Base-by-base conservation (phyloP, 2,888 invertebrate genomes). In the Selenia dentaria region DNA sequence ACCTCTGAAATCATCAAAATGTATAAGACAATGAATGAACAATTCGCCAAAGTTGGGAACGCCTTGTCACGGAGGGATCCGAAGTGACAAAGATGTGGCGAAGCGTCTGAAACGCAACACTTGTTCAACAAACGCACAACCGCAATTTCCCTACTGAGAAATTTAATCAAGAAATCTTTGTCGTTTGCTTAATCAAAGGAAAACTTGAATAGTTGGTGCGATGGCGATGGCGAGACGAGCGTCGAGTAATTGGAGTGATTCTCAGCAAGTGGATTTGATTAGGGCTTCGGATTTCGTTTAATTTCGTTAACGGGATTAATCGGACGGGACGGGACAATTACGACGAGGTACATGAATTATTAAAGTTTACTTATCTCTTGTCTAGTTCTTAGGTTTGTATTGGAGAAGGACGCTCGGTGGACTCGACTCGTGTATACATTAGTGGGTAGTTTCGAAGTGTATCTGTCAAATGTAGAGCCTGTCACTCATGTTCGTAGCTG, bases 131-230 rank as follows among this genome's bases (percentile, higher is more conserved):
- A 47, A 54, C 54, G 51, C 42, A 51, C 47, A 41, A 64, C 62
- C 66, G 56, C 68, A 62, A 57, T 57, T 44, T 68, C 65, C 60
- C 61, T 57, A 61, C 67, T 67, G 57, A 64, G 67, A 79, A 60
- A 65, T 80, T 82, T 82, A 82, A 83, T 82, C 80, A 80, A 75
- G 78, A 71, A 73, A 79, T 79, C 76, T 74, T 73, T 67, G 72
- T 70, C 67, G 67, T 66, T 57, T 70, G 73, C 70, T 78, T 74
- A 74, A 79, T 81, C 79, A 82, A 81, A 81, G 74, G 67, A 65
- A 70, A 74, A 79, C 74, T 79, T 73, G 70, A 75, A 75, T 74
- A 74, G 77, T 59, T 59, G 44, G 48, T 44, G 56, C 54, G 52
- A 56, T 22, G 22, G 22, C 8, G 22, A 22, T 22, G 22, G 22